Base-by-base conservation (phyloP, 1,140 invertebrate species). In the Calycopis cecrops region DNA sequence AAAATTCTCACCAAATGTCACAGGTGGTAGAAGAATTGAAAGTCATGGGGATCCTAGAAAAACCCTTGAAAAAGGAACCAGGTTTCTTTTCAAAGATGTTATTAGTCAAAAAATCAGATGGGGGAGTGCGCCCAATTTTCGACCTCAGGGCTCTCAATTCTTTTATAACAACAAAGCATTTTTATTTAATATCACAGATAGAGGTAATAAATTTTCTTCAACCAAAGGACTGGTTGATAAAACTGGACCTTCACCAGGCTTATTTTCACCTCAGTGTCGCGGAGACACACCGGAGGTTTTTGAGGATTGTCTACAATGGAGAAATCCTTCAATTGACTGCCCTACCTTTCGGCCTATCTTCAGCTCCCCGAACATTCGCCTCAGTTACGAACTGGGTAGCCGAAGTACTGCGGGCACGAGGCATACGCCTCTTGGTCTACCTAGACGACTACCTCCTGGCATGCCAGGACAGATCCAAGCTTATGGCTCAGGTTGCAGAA, bases 191-290 rank as follows among this genome's bases (percentile, higher is more conserved):
- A 9, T 60, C 55, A 9, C 60, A 63, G 21, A 17, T 12, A 33
- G 48, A 49, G 21, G 55, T 62, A 1, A 12, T 52, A 38, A 35
- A 57, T 9, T 69, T 65, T 34, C 6, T 67, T 9, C 60, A 71
- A n/a, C 1, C 17, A 7, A 14, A 55, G 7, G 70, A 73, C 48
- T 69, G 61, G 60, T 9, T 73, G 51, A 52, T 52, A 1, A 71
- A 69, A 47, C 48, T 69, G 42, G 61, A 71, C n/a, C 7, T 71
- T 14, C 40, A 57, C 0, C 63, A 69, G 34, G 63, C 63, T 9
- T 71, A 86, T 59, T 91, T 90, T 68, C 70, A 89, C 57, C 10
- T 68, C 12, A 55, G 55, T 40, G 62, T 67, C 6, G n/a, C 16
- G 12, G 35, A 67, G 37, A 12, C 44, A 9, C 61, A 67, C 48